These are phyloP conservation scores for Hyles vespertilio DNA, from an alignment of 1,140 invertebrate species.

Conservation along the genomic window DNA sequence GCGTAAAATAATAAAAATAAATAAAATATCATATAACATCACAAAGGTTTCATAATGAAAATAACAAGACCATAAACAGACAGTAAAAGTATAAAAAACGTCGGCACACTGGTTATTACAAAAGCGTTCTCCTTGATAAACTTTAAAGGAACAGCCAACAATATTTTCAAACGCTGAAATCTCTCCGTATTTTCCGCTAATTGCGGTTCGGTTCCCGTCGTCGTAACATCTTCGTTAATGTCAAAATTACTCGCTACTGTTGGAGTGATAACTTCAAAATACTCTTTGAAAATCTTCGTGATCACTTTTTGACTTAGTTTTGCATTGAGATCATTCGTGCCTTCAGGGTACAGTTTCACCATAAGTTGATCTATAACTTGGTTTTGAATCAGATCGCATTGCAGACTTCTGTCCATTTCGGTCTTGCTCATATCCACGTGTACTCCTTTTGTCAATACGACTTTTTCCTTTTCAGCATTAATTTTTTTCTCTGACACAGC, in stretches of 20 bases:
- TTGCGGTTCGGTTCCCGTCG: constrained; percentile 26
- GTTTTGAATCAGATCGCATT: constrained; percentile 36
- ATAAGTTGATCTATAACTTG: constrained; percentile 43
- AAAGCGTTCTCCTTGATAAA: constrained; percentile 47
- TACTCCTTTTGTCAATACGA: constrained; percentile 5
- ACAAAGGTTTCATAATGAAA: constrained; percentile 35
- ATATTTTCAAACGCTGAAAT: constrained; percentile 10
- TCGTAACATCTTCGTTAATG: constrained; percentile 24
- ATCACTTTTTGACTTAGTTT: constrained; percentile 12
- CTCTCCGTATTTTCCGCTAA: constrained; percentile 1
- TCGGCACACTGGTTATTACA: constrained; percentile 44
- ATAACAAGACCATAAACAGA: constrained; percentile 44
- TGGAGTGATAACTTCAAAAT: constrained; percentile 36
- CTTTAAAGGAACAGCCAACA: constrained; percentile 19
- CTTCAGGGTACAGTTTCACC: constrained; percentile 28
- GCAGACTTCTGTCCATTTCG: constrained; percentile 21
- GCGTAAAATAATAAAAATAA: too few species aligned
- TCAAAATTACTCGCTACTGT: constrained; percentile 10
- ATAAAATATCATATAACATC: constrained; percentile 7
- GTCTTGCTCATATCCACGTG: constrained; percentile 4
- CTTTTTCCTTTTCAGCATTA: background rate
- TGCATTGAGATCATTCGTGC: constrained; percentile 7
- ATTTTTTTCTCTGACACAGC: background rate
- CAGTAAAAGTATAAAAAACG: constrained; percentile 44
- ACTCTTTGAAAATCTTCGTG: constrained; percentile 29